Base-by-base conservation (phyloP, 2,888 invertebrate species). In the Eupithecia tripunctaria region DNA sequence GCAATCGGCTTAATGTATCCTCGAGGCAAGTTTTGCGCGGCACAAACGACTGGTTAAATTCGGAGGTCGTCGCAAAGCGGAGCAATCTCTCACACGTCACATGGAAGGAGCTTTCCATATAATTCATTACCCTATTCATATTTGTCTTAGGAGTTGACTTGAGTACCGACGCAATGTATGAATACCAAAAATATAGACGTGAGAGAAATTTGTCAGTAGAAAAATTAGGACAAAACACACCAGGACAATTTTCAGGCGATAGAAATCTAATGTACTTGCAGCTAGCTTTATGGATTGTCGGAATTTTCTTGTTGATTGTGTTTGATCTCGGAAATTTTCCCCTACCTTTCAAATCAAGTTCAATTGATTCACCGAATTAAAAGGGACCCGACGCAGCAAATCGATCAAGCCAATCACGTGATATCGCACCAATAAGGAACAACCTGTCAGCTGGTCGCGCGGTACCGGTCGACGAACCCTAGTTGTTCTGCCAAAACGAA, bases 1-100 rank as follows among this genome's bases (percentile, higher is more conserved):
- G 93, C 93, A 94, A 94, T 94, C 92, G 91, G 89, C 93, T 92
- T 94, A 93, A 94, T 94, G 94, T 93, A 92, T 91, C 93, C 92
- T 91, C 89, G 87, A 89, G 89, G 92, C 91, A 93, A 93, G 91
- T 94, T 94, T 89, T 90, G 88, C 88, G 88, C 88, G 87, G 85
- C 91, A 91, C 91, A 92, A 92, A 91, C 91, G 92, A 89, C 89
- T 92, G 92, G 92, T 93, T 93, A 92, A 93, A 94, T 92, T 93
- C 88, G 85, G 91, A 92, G 93, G 93, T 91, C 93, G 91, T 89
- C 91, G 92, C 88, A 92, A 93, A 93, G 86, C 90, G 94, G 91
- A 91, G 89, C 92, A 91, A 94, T 94, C 90, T 87, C 91, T 94
- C 94, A 91, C 90, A 89, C 91, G 94, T 93, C 94, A 93, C 90